Base-by-base conservation (phyloP, 2,888 invertebrate genomes). In the Tyria jacobaeae region DNA sequence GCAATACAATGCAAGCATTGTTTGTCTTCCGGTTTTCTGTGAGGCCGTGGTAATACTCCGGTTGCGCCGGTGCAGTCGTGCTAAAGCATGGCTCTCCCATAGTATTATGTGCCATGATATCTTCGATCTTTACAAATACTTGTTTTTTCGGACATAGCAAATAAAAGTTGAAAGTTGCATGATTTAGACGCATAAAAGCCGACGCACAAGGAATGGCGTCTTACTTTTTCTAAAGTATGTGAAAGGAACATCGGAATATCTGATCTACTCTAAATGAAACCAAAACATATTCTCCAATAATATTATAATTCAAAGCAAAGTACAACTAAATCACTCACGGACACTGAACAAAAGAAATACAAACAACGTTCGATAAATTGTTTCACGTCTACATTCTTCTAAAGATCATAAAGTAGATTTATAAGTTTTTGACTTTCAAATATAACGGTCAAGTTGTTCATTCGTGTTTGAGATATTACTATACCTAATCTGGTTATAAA, bases 391-490 rank as follows among this genome's bases (percentile, higher is more conserved):
- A 21, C 21, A 21, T 44, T 44, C 41, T 27, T 51, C 15, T 31
- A 34, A 34, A n/a, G 51, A 3, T 31, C 1, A 17, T 50, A 50
- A 51, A 51, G 10, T 31, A 34, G 34, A 34, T 47, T 47, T 6
- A 47, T 2, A 55, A 4, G 14, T 10, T 48, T 48, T 35, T 35
- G 17, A 48, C 56, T 48, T 56, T 56, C 31, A 35, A 34, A 34
- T 14, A 14, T 2, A n/a, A 15, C 24, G 34, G 24, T 35, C 12
- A 10, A 47, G 27, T n/a, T 48, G 15, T 24, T 48, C 3, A 31
- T 31, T 25, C 21, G 47, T 14, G 14, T 47, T 47, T 15, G 15
- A 48, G 15, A 7, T 48, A 48, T 10, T 14, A 44, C 3, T 25
- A 24, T 25, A 14, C 5, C 10, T 54, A 48, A 48, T 48, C 2